Evolutionary conservation across 2,797 vertebrate genomes (phyloP), one percentile per base, ranked within the genome.

Genomic region (Acanthornis magna): DNA sequence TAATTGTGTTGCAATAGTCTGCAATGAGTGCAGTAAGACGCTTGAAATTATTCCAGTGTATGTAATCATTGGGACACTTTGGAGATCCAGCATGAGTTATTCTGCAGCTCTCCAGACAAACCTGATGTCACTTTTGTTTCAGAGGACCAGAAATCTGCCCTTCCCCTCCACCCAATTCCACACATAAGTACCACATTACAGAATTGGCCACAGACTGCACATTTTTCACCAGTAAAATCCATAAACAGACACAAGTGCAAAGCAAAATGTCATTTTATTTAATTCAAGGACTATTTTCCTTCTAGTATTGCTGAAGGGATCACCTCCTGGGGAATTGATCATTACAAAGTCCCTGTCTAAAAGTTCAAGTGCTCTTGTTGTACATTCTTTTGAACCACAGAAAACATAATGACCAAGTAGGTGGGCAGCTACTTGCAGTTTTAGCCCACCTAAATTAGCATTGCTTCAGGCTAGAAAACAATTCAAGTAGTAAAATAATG

Each of bases 181-280:
- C 3, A 5, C 16, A 0, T 4, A 27, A 55, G 17, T 8, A 34
- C 34, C 21, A 8, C 3, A 38, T 11, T 23, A 73, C 22, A 84
- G 16, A 68, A 76, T 18, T 22, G 19, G n/a, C 40, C 36, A 48
- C 14, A 84, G 40, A 53, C 60, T 15, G 38, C 25, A 10, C 16
- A 16, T 54, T 62, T 89, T 47, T 77, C 57, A 77, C 38, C 19
- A 60, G 34, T n/a, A 47, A 89, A 92, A 95, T 48, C 36, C 91
- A 96, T 13, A 43, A 87, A 58, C 68, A 77, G 80, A 84, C 89
- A 70, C 67, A 53, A 78, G 45, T 97, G 95, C 96, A 97, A 97
- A 98, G 96, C 97, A 97, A 98, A 97, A 96, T 85, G 90, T 95
- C 93, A 91, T 97, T 97, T 97, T 97, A 97, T 96, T 97, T 97